Evolutionary conservation across 2,113 vertebrate species (phyloP).

Genomic region (Leucosticte australis): DNA sequence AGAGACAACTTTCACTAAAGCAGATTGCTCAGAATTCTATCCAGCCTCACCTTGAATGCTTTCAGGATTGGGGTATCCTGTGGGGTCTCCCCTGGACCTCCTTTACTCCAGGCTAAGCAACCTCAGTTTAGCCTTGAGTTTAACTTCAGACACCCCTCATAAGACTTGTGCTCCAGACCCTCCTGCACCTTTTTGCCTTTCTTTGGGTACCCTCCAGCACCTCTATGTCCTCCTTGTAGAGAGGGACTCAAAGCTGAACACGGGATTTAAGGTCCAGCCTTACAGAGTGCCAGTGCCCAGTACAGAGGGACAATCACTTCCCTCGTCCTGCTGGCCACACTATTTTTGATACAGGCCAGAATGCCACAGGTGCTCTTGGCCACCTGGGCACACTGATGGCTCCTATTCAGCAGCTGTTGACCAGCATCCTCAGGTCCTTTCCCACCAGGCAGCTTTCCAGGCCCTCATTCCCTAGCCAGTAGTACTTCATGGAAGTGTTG

Average conservation of each 20-base stretch:
- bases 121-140: background rate
- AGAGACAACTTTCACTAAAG: background rate
- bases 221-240: background rate
- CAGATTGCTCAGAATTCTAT: background rate
- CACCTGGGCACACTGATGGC: background rate
- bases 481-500: background rate
- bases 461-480: background rate
- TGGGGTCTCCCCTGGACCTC: background rate
- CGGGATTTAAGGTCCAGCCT: background rate
- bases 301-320: fast-evolving
- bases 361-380: background rate
- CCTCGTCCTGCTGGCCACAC: background rate
- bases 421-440: background rate
- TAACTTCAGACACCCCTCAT: background rate
- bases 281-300: background rate
- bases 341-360: background rate
- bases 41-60: background rate
- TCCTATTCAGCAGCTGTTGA: background rate
- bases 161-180: background rate
- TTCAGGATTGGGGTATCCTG: background rate
- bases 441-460: background rate
- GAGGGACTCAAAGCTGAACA: background rate
- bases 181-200: fast-evolving
- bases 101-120: background rate
- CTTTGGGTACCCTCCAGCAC: background rate